Evolutionary conservation across 2,797 vertebrate genomes (phyloP), one percentile per base, ranked within the genome.

Genomic region (Notamacropus eugenii): DNA sequence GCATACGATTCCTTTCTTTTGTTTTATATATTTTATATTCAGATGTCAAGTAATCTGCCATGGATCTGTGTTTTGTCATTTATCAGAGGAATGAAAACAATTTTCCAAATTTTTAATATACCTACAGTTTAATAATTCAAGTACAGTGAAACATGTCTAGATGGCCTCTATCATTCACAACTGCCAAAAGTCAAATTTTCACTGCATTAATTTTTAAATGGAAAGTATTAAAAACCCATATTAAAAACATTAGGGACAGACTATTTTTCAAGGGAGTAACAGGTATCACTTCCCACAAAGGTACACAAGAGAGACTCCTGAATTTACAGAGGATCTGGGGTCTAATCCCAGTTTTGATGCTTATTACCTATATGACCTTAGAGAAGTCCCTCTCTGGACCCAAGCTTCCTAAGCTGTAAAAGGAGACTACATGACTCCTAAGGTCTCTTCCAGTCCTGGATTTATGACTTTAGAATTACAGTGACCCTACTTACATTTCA

Each of bases 91-190:
- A 87, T 87, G 31, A 50, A 87, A 14, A 82, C 8, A 40, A 46
- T 46, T 50, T 87, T 50, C 40, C 24, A 46, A 50, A 11, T 27
- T 46, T 87, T 87, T 27, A 87, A 46, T 1, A 87, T 50, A 10
- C 10, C 74, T 50, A 24, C n/a, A 24, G 2, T 95, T 94, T 74
- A 92, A 58, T 90, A 22, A 24, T 93, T 95, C 10, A 95, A 74
- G 24, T 93, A 93, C 58, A 90, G 19, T 62, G 22, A 28, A 93
- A 52, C 54, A 40, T 82, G 55, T 58, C 55, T 54, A 27, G 28
- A 55, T 34, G 67, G 54, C 10, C n/a, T 29, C 40, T 55, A 10
- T 59, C 58, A 94, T 16, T 74, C 19, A 31, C 54, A n/a, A 28
- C 1, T 46, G 58, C 29, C 90, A 92, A 94, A 93, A 1, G 28